Conservation (phyloP, 2,888 invertebrate genomes). For the Timandra comae region DNA sequence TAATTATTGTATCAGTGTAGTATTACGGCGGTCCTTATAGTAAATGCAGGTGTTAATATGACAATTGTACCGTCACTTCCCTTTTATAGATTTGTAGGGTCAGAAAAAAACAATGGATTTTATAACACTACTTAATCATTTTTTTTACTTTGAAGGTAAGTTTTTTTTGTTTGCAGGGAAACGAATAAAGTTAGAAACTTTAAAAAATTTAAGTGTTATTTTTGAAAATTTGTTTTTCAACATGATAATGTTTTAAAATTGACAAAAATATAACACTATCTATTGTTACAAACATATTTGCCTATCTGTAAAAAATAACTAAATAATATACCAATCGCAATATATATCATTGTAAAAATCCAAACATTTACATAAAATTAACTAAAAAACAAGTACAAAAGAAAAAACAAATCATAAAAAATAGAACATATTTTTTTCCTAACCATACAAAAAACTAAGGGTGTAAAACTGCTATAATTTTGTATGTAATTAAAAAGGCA, state of each 20-base stretch:
- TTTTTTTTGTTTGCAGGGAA: no score
- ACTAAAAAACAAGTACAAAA: no score
- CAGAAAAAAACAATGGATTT: slow-evolving; percentile 1
- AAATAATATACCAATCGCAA: not conserved
- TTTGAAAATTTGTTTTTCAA: no score
- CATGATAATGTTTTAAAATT: no score
- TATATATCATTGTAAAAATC: not conserved
- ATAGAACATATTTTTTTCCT: slow-evolving; percentile 6
- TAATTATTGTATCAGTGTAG: slow-evolving; percentile 18
- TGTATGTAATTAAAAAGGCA: slow-evolving; percentile 21
- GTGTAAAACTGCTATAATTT: slow-evolving; percentile 9
- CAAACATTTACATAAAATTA: not conserved
- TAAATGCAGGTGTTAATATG: slow-evolving; percentile 55
- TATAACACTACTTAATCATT: no score
- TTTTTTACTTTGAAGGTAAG: no score
- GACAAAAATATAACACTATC: no score
- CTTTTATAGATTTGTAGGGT: slow-evolving; percentile 23
- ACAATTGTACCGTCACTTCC: slow-evolving; percentile 67
- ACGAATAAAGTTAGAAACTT: no score
- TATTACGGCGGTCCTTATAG: no score
- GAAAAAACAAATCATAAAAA: no score
- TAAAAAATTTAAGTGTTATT: no score
- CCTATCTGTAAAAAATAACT: not conserved
- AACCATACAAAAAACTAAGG: slow-evolving; percentile 7
- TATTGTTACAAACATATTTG: no score